These are phyloP conservation scores for Drosophila arizonae DNA, from an alignment of 1,140 invertebrate genomes.

Conservation along the genomic window DNA sequence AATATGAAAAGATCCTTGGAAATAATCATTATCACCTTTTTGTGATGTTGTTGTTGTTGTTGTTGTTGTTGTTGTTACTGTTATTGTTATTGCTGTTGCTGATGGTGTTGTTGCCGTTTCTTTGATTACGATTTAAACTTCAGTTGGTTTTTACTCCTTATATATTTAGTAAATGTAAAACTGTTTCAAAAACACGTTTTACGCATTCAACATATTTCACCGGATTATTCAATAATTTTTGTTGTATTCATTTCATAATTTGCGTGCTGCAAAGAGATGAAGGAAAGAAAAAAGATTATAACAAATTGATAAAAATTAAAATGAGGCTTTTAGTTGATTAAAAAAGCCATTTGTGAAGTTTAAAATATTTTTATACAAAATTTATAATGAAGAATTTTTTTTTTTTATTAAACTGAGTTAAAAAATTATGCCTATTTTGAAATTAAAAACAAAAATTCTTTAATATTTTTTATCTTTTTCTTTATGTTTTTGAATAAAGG, in stretches of 20 bases:
- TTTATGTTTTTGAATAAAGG: too few species aligned
- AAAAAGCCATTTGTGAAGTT: background rate
- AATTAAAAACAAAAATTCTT: too few species aligned
- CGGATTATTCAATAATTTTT: constrained; percentile 33
- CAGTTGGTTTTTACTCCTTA: constrained; percentile 11
- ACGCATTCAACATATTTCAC: constrained; percentile 53
- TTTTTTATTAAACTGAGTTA: too few species aligned
- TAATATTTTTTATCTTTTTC: too few species aligned
- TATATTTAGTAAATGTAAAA: constrained; percentile 51
- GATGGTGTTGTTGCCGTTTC: constrained; percentile 20
- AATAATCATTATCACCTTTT: constrained; percentile 83
- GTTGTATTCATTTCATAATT: constrained; percentile 67
- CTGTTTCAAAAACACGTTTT: constrained; percentile 63
- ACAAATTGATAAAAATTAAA: constrained; percentile 23
- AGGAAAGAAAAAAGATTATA: constrained; percentile 31
- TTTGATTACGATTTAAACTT: constrained; percentile 34
- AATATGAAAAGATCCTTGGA: constrained; percentile 83
- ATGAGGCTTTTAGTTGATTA: background rate
- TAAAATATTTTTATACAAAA: background rate
- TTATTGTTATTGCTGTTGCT: constrained; percentile 37
- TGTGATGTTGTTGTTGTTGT: constrained; percentile 51
- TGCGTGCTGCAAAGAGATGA: constrained; percentile 34
- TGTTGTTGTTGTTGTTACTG: constrained; percentile 20
- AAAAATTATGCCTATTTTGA: too few species aligned
- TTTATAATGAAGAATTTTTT: too few species aligned